A percentile compares a stretch with the other conserved stretches of the same genome.
These are phyloP conservation scores for Dendrocincla tyrannina DNA, from an alignment of 2,797 vertebrate genomes.

Conservation along the genomic window DNA sequence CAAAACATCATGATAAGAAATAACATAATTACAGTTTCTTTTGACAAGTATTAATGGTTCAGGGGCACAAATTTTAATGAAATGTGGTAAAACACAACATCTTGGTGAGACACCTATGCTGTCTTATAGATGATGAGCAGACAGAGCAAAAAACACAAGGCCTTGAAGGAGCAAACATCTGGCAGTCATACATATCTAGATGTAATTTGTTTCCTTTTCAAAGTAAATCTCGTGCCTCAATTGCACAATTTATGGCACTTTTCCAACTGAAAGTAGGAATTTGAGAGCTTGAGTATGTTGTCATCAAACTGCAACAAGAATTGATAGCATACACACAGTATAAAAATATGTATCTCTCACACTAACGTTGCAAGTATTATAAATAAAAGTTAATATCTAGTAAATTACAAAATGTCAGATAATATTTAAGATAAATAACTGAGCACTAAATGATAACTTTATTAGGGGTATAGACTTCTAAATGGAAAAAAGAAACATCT, in stretches of 20 bases:
- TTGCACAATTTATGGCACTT: not conserved
- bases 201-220: not conserved
- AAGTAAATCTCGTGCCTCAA: not conserved
- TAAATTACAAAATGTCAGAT: not conserved
- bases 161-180: not conserved
- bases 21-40: not conserved
- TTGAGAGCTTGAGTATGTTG: not conserved
- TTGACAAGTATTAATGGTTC: not conserved
- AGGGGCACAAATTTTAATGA: not conserved
- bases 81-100: not conserved
- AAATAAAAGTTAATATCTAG: not conserved
- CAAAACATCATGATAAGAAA: not conserved
- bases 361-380: not conserved
- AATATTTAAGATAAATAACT: not conserved
- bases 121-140: not conserved
- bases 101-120: not conserved
- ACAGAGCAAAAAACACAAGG: not conserved
- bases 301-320: not conserved
- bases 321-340: not conserved
- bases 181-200: not conserved
- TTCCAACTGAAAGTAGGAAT: not conserved
- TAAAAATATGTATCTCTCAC: not conserved
- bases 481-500: not conserved
- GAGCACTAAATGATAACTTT: not conserved
- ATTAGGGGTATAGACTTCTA: not conserved